Percentiles rank a stretch among this genome's conserved stretches.
Evolutionary conservation across 1,140 invertebrate genomes (phyloP).

Genomic region (Drosophila santomea): DNA sequence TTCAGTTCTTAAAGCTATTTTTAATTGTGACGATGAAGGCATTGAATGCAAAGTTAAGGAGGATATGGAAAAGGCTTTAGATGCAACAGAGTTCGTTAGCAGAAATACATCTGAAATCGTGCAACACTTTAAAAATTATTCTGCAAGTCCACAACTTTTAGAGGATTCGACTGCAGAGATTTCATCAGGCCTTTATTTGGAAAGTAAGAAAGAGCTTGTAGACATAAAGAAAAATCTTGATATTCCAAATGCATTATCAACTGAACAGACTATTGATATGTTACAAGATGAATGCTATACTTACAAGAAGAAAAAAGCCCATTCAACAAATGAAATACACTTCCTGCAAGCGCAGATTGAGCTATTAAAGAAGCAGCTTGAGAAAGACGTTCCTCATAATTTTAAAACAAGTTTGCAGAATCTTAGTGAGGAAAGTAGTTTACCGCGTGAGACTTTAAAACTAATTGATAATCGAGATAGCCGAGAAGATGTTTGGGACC

Average conservation of each 20-base stretch:
- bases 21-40: constrained; percentile 64
- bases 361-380: constrained; percentile 21
- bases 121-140: constrained; percentile 56
- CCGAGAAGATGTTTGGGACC: constrained; percentile 50
- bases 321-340: constrained; percentile 42
- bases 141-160: neutral
- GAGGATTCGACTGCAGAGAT: constrained; percentile 1
- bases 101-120: constrained; percentile 5
- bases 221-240: neutral
- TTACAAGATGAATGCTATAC: constrained; percentile 72
- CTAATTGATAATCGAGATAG: constrained; percentile 17
- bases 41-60: neutral
- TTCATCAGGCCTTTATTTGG: constrained; percentile 5
- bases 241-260: constrained; percentile 14
- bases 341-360: constrained; percentile 55
- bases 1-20: constrained; percentile 78
- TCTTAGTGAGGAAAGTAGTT: neutral
- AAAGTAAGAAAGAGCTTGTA: constrained; percentile 43
- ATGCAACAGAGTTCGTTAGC: neutral
- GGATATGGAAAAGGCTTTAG: neutral
- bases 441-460: neutral
- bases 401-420: neutral
- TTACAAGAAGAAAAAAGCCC: constrained; percentile 55
- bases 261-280: constrained; percentile 71
- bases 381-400: constrained; percentile 1